Evolutionary conservation across 2,113 vertebrate genomes (phyloP), one percentile per base, ranked within the genome.

Genomic region (Nibea coibor): DNA sequence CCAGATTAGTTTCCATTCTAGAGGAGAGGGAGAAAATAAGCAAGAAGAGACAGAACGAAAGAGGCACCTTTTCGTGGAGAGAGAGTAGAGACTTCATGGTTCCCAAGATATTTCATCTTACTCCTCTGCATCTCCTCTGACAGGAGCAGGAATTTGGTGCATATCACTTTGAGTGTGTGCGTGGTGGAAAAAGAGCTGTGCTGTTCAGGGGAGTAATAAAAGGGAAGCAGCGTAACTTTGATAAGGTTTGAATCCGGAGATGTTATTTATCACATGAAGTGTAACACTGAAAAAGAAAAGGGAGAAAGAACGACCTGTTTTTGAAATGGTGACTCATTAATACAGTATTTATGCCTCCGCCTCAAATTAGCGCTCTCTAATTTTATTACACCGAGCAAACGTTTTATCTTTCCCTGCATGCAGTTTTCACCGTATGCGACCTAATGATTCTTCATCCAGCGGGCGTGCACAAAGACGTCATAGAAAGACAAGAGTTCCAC

Each of bases 81-180:
- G 63, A 35, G 67, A 58, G 65, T 5, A 50, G 62, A 79, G 65
- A 72, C 48, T 68, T 66, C 48, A 69, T 35, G 83, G 26, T 74
- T 84, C 71, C 72, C 66, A 64, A 58, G 67, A 78, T 53, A 83
- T 82, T 73, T 85, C 11, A 86, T 50, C 61, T 72, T 62, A 17
- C 47, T 58, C 47, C 53, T 54, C 70, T 22, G 39, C 72, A 65
- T 72, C 81, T 82, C 22, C 10, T 80, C 65, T 81, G 78, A 81
- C 87, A 87, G 56, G 64, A 64, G 47, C 57, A 56, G 45, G 53
- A 66, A 72, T 83, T 77, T 81, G 64, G 50, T 70, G 45, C 62
- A 14, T 50, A 51, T 56, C 48, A 56, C 47, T 81, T 82, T 75
- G 70, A 65, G 68, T 57, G 14, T 75, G 75, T 78, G 80, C 14